phyloP scores from a whole-genome alignment of 1,140 invertebrate genomes.

The Fopius arisanus region DNA sequence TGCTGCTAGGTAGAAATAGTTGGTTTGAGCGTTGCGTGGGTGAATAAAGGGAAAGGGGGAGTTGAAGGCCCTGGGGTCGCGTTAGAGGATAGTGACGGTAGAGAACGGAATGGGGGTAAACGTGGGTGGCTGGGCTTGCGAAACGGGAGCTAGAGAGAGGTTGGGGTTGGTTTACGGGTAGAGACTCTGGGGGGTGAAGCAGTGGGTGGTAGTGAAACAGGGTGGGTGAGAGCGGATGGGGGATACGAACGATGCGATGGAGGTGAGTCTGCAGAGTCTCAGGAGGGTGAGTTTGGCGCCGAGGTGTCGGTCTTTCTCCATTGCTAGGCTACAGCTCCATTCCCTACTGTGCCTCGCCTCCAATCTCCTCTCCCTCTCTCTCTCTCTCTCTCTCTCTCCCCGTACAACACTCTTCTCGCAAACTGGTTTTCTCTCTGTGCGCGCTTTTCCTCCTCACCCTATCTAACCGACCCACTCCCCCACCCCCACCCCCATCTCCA shows the following conservation, averaged over 20 bases:
- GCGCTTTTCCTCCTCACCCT: conserved; percentile 26
- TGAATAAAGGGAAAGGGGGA: conserved; percentile 43
- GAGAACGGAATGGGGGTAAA: conserved; percentile 27
- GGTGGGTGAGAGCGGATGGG: conserved; percentile 32
- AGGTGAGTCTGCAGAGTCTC: conserved; percentile 64
- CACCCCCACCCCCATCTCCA: conserved; percentile 14
- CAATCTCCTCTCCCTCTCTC: conserved; percentile 18
- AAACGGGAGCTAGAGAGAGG: conserved; percentile 50
- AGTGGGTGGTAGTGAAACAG: not conserved
- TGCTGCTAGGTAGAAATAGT: conserved; percentile 50
- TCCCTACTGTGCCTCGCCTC: conserved; percentile 18
- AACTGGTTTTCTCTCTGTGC: conserved; percentile 20
- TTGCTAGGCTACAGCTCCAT: conserved; percentile 30
- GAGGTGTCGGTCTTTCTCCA: conserved; percentile 58
- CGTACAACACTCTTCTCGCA: conserved; percentile 28
- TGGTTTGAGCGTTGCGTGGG: conserved; percentile 34
- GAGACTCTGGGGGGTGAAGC: conserved; percentile 15
- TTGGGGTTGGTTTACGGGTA: conserved; percentile 50
- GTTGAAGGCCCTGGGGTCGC: conserved; percentile 24
- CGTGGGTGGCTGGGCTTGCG: conserved; percentile 49
- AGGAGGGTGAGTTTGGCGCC: conserved; percentile 64
- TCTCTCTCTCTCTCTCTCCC: conserved; percentile 12
- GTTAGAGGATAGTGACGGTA: conserved; percentile 27
- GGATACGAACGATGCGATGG: conserved; percentile 39
- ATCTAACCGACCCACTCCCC: not conserved